phyloP scores from a whole-genome alignment of 2,113 vertebrate species.

The Brienomyrus longianalis region DNA sequence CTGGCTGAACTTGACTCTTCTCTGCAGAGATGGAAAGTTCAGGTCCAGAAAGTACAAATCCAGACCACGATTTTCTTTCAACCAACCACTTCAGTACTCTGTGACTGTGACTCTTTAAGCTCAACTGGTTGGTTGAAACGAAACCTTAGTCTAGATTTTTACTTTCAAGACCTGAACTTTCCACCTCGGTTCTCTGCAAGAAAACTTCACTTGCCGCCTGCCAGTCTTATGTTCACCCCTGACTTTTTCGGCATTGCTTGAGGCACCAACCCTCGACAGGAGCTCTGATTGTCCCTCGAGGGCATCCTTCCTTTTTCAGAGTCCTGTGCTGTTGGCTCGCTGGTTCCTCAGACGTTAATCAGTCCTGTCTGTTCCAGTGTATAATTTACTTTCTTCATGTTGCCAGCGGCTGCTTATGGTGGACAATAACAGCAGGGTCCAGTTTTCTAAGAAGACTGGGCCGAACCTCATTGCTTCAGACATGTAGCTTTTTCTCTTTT shows the following conservation, averaged over 20 bases:
- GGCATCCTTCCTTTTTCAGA: background rate
- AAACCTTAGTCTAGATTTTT: background rate
- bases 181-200: background rate
- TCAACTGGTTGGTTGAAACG: background rate
- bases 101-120: too few relatives aligned
- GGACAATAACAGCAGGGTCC: background rate
- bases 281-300: background rate
- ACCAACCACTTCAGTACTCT: background rate
- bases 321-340: background rate
- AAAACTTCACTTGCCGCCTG: background rate
- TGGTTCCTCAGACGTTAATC: background rate
- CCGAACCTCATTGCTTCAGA: background rate
- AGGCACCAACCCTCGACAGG: background rate
- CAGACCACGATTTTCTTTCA: background rate
- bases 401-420: background rate
- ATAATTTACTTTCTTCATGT: background rate
- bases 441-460: background rate
- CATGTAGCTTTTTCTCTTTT: background rate
- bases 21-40: background rate
- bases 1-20: background rate
- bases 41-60: background rate
- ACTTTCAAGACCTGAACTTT: background rate
- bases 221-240: background rate
- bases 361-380: background rate
- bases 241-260: background rate